Evolutionary conservation across 2,888 invertebrate genomes (phyloP).

Genomic region (Diplazon laetatorius): DNA sequence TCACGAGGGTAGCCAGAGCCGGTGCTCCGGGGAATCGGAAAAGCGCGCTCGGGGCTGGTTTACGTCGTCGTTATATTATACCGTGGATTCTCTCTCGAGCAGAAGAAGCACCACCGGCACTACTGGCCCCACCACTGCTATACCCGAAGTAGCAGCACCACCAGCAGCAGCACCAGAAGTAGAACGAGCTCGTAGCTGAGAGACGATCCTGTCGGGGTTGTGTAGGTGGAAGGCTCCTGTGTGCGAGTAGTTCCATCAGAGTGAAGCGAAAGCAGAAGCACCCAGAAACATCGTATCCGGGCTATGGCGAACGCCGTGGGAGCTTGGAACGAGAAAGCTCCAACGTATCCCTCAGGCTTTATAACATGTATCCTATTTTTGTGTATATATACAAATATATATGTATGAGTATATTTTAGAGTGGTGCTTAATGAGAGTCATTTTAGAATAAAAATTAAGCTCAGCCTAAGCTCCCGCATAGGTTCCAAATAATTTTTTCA

Average conservation of each 20-base stretch:
- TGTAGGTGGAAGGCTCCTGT: constrained; percentile 7
- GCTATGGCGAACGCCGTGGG: constrained; percentile 45
- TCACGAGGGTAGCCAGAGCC: constrained; percentile 33
- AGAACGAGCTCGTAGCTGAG: constrained; percentile 11
- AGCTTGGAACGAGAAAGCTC: constrained; percentile 54
- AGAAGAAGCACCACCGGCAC: constrained; percentile 14
- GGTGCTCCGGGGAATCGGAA: constrained; percentile 42
- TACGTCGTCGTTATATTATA: constrained; percentile 60
- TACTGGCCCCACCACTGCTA: no score
- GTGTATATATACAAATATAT: constrained; percentile 36
- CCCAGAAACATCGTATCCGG: constrained; percentile 41
- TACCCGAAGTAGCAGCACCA: background rate
- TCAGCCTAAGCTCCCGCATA: no score
- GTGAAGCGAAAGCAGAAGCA: constrained; percentile 24
- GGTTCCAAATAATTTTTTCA: no score
- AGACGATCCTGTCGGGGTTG: constrained; percentile 43
- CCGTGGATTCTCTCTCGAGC: constrained; percentile 15
- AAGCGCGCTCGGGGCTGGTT: constrained; percentile 41
- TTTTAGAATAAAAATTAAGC: background rate
- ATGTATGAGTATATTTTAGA: no score
- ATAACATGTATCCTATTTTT: constrained; percentile 14
- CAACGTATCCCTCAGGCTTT: constrained; percentile 48
- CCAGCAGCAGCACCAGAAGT: constrained; percentile 3
- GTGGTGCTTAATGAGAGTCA: no score
- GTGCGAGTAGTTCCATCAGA: background rate